Evolutionary conservation across 2,888 invertebrate genomes (phyloP).

Genomic region (Agonopterix arenella): DNA sequence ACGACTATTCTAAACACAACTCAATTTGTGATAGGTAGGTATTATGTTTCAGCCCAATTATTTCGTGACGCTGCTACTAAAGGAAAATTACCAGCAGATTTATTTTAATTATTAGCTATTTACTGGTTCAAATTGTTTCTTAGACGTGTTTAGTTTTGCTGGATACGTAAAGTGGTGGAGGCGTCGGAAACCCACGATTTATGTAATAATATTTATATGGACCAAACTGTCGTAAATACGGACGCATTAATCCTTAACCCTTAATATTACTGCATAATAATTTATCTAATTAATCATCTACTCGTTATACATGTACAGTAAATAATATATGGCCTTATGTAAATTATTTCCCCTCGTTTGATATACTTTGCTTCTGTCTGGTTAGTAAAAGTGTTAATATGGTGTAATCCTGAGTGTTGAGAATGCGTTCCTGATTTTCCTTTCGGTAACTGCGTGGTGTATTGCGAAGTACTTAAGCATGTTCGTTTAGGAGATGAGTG

Average conservation of each 20-base stretch:
- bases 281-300: constrained; percentile 72
- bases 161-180: constrained; percentile 9
- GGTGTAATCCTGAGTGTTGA: constrained; percentile 37
- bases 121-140: background rate
- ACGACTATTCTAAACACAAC: too few relatives aligned
- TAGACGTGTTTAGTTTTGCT: constrained; percentile 5
- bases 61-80: too few relatives aligned
- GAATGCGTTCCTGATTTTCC: constrained; percentile 26
- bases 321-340: constrained; percentile 74
- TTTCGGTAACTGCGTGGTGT: constrained; percentile 51
- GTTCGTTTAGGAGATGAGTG: constrained; percentile 62
- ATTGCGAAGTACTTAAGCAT: constrained; percentile 41
- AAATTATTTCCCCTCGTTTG: constrained; percentile 62
- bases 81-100: too few relatives aligned
- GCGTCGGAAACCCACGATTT: constrained; percentile 33
- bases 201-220: constrained; percentile 74
- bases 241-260: constrained; percentile 69
- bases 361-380: constrained; percentile 57
- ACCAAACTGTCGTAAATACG: constrained; percentile 75
- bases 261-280: constrained; percentile 69
- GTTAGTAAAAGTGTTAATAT: constrained; percentile 41
- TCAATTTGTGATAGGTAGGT: too few relatives aligned
- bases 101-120: background rate
- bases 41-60: too few relatives aligned
- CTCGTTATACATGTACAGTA: constrained; percentile 74